Base-by-base conservation (phyloP, 2,888 invertebrate species). In the Cylindroiulus punctatus region DNA sequence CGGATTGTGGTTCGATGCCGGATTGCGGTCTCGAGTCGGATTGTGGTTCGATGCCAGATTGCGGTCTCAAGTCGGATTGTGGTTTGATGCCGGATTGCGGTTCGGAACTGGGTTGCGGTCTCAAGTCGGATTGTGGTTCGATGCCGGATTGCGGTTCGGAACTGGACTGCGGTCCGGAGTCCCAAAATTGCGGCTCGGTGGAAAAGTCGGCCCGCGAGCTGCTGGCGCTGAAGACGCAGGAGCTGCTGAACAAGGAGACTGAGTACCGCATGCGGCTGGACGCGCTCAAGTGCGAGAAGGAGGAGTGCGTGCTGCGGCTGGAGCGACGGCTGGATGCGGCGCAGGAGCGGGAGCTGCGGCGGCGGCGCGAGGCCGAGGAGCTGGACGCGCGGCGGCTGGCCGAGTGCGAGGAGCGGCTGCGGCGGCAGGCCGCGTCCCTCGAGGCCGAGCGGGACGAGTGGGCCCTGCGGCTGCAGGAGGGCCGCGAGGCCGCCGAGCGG, bases 251-350 rank as follows among this genome's bases (percentile, higher is more conserved):
- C 44, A 87, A 87, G 65, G 87, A 87, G 36, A 47, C 82, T 5
- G 87, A 87, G 76, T 87, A 86, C 65, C 57, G 44, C 8, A 47
- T 87, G 47, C 84, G 86, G 84, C 57, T 86, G 82, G 87, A 87
- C 5, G 87, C 87, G 40, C 76, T 87, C 7, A 87, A 87, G 81
- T 87, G 86, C 65, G 87, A 87, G 42, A 76, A 44, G 12, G 87
- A 87, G 17, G 87, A 87, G 42, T 65, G 84, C 17, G 86, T 86
- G n/a, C 57, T 36, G 14, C 52, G 57, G 40, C 57, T 87, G 40
- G 87, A 87, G 44, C 26, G 10, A 22, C 32, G 86, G 17, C 14
- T 87, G 10, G 86, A 85, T n/a, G 44, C 65, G 3, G 10, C 81
- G 12, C 86, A 81, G 57, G 81, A 76, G 84, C 19, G 83, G 12